phyloP scores from a whole-genome alignment of 2,797 vertebrate species.

The Lithobates pipiens region DNA sequence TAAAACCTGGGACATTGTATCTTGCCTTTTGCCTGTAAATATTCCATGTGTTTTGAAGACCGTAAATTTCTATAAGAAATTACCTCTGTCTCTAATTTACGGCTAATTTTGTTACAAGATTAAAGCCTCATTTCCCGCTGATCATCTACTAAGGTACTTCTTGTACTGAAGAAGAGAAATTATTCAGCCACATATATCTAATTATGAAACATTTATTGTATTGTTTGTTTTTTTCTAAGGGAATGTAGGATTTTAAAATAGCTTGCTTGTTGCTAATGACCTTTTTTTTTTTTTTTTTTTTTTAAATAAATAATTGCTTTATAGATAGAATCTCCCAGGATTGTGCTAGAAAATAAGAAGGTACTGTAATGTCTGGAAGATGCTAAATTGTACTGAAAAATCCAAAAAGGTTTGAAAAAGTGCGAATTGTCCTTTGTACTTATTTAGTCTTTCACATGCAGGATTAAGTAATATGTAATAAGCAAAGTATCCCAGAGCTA shows the following conservation, averaged over 20 bases:
- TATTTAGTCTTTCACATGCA: neutral
- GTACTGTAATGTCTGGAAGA: neutral
- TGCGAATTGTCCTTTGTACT: neutral
- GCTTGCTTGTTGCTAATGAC: slow-evolving; percentile 42
- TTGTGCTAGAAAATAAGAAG: neutral
- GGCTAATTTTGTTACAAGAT: slow-evolving; percentile 56
- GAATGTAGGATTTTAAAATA: slow-evolving; percentile 36
- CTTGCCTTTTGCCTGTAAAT: slow-evolving; percentile 55
- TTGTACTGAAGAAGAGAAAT: slow-evolving; percentile 48
- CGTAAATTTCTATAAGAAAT: slow-evolving; percentile 48
- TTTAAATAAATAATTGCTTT: slow-evolving; percentile 38
- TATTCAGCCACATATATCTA: slow-evolving; percentile 38
- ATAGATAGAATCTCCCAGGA: slow-evolving; percentile 2
- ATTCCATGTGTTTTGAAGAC: slow-evolving; percentile 49
- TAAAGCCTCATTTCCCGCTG: slow-evolving; percentile 54
- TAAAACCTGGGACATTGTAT: slow-evolving; percentile 39
- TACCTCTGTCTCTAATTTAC: slow-evolving; percentile 51
- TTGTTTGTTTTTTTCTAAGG: slow-evolving; percentile 22
- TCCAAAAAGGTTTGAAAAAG: neutral
- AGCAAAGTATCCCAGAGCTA: neutral
- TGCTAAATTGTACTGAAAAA: slow-evolving; percentile 30
- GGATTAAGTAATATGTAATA: neutral
- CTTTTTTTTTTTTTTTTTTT: slow-evolving; percentile 20
- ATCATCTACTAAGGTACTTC: slow-evolving; percentile 53
- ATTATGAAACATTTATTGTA: slow-evolving; percentile 51